Conservation (phyloP, 2,888 invertebrate genomes). For the Bellardia bayeri region DNA sequence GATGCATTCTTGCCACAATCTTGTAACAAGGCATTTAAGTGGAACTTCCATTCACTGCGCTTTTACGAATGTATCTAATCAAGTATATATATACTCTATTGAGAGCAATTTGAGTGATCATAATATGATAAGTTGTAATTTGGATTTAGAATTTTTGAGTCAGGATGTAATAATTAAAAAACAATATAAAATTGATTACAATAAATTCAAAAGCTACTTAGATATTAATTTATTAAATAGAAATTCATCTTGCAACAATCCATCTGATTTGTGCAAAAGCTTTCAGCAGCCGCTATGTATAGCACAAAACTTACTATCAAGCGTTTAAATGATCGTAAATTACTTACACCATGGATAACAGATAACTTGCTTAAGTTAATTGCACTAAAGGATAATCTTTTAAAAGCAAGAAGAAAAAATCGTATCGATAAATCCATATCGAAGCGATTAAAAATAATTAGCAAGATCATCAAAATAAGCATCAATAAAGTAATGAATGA, state of each 20-base stretch:
- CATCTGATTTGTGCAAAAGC: background rate
- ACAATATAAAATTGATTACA: background rate
- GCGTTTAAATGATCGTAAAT: background rate
- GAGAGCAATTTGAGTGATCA: background rate
- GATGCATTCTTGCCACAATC: too few relatives aligned
- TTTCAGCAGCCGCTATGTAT: too few relatives aligned
- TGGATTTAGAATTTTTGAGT: background rate
- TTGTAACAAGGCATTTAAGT: background rate
- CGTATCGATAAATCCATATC: background rate
- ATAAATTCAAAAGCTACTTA: background rate
- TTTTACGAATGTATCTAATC: background rate
- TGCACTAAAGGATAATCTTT: background rate
- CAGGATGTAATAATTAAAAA: background rate
- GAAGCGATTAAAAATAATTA: constrained; percentile 1
- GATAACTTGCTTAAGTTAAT: background rate
- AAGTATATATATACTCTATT: background rate
- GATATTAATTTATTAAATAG: background rate
- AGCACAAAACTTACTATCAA: background rate
- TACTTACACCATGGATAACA: constrained; percentile 8
- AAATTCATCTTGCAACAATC: too few relatives aligned
- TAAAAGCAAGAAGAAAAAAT: constrained; percentile 12
- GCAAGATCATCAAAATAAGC: background rate
- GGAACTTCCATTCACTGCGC: background rate
- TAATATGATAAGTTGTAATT: background rate
- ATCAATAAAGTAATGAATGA: constrained; percentile 4